These are phyloP conservation scores for Sternotherus odoratus DNA, from an alignment of 2,797 vertebrate genomes.

Conservation along the genomic window DNA sequence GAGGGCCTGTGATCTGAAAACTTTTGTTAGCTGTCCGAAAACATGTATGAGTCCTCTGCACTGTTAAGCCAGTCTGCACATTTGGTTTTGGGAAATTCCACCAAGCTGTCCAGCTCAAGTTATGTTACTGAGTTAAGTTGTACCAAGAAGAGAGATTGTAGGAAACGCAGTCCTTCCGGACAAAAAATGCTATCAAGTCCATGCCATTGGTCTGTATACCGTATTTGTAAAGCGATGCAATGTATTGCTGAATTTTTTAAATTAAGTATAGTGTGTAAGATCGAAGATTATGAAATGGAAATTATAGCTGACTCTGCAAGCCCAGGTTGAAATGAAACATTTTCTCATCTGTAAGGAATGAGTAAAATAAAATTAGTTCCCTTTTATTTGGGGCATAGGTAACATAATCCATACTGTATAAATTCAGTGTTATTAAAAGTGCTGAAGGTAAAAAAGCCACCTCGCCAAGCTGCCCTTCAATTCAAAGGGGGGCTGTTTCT, in stretches of 20 bases:
- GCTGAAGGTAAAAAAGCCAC: background rate
- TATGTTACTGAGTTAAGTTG: background rate
- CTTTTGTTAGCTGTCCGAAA: no score
- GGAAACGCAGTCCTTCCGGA: background rate
- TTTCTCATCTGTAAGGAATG: background rate
- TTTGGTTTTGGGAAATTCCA: background rate
- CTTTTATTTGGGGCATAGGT: conserved; percentile 24
- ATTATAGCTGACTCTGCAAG: conserved; percentile 2
- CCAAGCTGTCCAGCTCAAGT: background rate
- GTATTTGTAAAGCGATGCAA: background rate
- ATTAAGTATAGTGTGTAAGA: conserved; percentile 3
- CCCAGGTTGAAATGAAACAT: conserved; percentile 2
- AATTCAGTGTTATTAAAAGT: conserved; percentile 26
- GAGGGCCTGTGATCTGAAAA: no score
- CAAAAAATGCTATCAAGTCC: background rate
- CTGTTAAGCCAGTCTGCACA: background rate
- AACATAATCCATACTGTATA: conserved; percentile 33
- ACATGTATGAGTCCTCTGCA: background rate
- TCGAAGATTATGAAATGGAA: conserved; percentile 41
- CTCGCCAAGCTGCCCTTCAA: background rate
- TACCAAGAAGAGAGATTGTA: background rate
- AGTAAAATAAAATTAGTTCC: conserved; percentile 14
- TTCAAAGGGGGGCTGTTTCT: background rate
- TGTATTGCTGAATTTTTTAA: background rate
- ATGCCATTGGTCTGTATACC: background rate